Evolutionary conservation across 2,113 vertebrate species (phyloP), one percentile per base, ranked within the genome.

Genomic region (Epinephelus fuscoguttatus): DNA sequence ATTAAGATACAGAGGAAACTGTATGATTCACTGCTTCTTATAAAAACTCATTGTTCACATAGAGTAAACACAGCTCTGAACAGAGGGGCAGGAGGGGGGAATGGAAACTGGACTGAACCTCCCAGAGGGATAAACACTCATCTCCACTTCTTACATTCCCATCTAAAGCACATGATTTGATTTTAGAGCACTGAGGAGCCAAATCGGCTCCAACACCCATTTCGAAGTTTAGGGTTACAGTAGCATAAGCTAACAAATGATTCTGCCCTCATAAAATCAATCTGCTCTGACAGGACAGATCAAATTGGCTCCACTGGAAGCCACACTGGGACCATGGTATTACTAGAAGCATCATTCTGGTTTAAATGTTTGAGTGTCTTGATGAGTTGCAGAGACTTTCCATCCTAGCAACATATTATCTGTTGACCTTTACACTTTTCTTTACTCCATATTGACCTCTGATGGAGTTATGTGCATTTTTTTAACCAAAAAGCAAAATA

Each of bases 111-210:
- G 78, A 57, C 76, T 72, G 13, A 87, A 73, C 6, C 53, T 90
- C 85, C 87, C 89, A 70, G 69, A 82, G 89, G 87, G 79, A 81
- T 89, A 89, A 86, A 91, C 81, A 73, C 40, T 85, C 59, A 23
- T 81, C 57, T 60, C 19, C 11, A 37, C 33, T 18, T 74, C 76
- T 75, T 63, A 30, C 63, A 68, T 76, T 84, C 80, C 71, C 70
- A 79, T 75, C 53, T 15, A 6, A 33, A 80, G 52, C 84, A 82
- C 78, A 84, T 73, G 78, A 73, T 87, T 83, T 2, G 8, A 42
- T 86, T 79, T 61, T 6, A 10, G 42, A 60, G 55, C 27, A 2
- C 37, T 11, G 37, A 7, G 40, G 19, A 84, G 1, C 12, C 1
- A 73, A 53, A 81, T 68, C 70, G 40, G 21, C 57, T 61, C 25